Base-by-base conservation (phyloP, 2,888 invertebrate species). In the Rhodophaea formosa region DNA sequence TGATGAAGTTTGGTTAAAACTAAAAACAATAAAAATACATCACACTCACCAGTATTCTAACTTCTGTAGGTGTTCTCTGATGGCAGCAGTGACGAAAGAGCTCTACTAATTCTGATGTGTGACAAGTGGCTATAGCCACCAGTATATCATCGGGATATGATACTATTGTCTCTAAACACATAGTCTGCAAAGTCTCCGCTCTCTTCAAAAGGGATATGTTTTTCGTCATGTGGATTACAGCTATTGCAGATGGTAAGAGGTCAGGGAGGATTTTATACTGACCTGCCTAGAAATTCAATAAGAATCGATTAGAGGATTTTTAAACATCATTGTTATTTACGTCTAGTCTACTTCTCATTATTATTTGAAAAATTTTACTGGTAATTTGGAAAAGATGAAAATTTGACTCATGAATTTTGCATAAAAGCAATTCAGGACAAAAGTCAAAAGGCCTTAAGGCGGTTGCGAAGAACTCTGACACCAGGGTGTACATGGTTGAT, bases 111-210 rank as follows among this genome's bases (percentile, higher is more conserved):
- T 76, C 72, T 30, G 62, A 49, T 46, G 66, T 59, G 43, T 82
- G 68, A 2, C 68, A 56, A 7, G 64, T 64, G 1, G 67, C 71
- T 7, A 79, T 52, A 12, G 63, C 62, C 39, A 69, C 61, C 1
- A 84, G 66, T 16, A 70, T 71, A 42, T 75, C 65, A 55, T 77
- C 69, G 32, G 89, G 84, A 59, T 76, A 85, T n/a, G 66, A 68
- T n/a, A 74, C 39, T 1, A 88, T 59, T 15, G 76, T 77, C 7
- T 84, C 76, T 60, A 79, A 80, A 52, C 76, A 79, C 35, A 80
- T 56, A 15, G 53, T 59, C 61, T 77, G 78, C 32, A 86, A 57
- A 6, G 67, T 59, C 3, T 77, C 77, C 5, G 73, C 65, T 45
- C 73, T 77, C 30, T 53, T 64, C 12, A 76, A 35, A 0, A 63